Base-by-base conservation (phyloP, 2,113 vertebrate species). In the Pachypanchax playfairii region DNA sequence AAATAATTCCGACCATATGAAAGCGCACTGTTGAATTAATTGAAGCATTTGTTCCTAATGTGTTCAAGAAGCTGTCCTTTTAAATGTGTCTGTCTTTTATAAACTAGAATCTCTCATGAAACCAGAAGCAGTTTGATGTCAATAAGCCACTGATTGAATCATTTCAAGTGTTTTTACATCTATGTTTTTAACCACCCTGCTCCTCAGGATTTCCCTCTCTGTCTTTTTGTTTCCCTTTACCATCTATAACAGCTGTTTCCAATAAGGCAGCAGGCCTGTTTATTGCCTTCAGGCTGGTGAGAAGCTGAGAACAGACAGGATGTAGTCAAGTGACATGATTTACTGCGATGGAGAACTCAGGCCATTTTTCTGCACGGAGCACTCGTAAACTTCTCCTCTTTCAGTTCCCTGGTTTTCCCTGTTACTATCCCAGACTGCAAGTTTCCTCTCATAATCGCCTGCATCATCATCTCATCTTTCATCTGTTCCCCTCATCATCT, bases 281-380 rank as follows among this genome's bases (percentile, higher is more conserved):
- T 80, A 77, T 73, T 14, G 75, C 77, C 79, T 84, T 50, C 67
- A 52, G 65, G 79, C 77, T 53, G 55, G 68, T 70, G 75, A 80
- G 78, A 83, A 71, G 70, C 74, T 54, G 60, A 75, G 77, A 76
- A 73, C 77, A 79, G 78, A 71, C 85, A 85, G 80, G 85, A 85
- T 77, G 84, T 70, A 77, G 78, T 81, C 74, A 24, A 74, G 64
- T 70, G 84, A 85, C 72, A 68, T 77, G 68, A 86, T 87, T 85
- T 75, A 82, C 51, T 63, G 42, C 50, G 39, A 76, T 33, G 53
- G 51, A 51, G 53, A 66, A 22, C 50, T 1, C 12, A 38, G 42
- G 75, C 38, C 29, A 7, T 52, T 38, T 80, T 73, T 48, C 75
- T 50, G 51, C 64, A 33, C 64, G 67, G 65, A 61, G 47, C 42